A percentile compares a stretch with the other conserved stretches of the same genome.
phyloP scores from a whole-genome alignment of 2,113 vertebrate species.

The Coryphaenoides rupestris region DNA sequence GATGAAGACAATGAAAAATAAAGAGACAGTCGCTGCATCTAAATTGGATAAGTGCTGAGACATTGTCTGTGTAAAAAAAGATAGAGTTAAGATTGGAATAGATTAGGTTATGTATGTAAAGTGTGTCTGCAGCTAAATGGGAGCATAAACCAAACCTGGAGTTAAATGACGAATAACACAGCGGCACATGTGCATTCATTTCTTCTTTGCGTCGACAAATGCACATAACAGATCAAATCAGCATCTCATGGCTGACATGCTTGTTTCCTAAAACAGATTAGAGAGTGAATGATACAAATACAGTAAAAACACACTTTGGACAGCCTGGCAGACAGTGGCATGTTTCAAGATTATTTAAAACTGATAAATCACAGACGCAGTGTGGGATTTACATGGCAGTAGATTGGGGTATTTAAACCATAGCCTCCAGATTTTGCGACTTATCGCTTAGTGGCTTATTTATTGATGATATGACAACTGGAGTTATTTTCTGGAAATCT shows the following conservation, averaged over 20 bases:
- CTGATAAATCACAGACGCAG: too few relatives aligned
- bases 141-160: too few relatives aligned
- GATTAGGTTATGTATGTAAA: too few relatives aligned
- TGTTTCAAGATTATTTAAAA: neutral
- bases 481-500: constrained; percentile 2
- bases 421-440: constrained; percentile 7
- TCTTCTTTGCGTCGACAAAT: neutral
- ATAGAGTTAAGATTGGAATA: too few relatives aligned
- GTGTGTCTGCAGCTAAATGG: too few relatives aligned
- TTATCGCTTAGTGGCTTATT: constrained; percentile 9
- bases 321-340: neutral
- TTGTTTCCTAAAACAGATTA: neutral
- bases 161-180: too few relatives aligned
- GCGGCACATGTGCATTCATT: too few relatives aligned
- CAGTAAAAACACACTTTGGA: neutral
- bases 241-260: neutral
- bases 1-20: too few relatives aligned
- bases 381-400: neutral
- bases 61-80: too few relatives aligned
- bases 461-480: neutral
- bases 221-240: neutral
- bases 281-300: neutral
- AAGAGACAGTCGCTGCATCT: too few relatives aligned
- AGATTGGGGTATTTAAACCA: constrained; percentile 14
- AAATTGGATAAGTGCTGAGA: too few relatives aligned